Conservation (phyloP, 2,888 invertebrate species). For the Calliphora vomitoria region DNA sequence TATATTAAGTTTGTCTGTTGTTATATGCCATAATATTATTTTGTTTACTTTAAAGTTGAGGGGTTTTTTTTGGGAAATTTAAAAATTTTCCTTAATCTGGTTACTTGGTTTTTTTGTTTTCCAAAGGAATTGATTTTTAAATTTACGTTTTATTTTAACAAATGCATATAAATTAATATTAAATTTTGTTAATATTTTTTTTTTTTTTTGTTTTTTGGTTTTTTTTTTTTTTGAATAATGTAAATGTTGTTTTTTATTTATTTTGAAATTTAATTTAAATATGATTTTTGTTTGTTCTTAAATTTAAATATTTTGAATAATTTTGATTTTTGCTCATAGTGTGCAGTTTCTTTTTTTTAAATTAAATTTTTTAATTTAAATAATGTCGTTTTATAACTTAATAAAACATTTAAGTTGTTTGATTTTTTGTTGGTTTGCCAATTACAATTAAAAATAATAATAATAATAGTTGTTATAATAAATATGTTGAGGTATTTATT, state of each 20-base stretch:
- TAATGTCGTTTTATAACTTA: conserved; percentile 64
- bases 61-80: conserved; percentile 18
- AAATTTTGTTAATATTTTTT: conserved; percentile 47
- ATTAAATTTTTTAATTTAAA: conserved; percentile 57
- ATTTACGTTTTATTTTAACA: conserved; percentile 36
- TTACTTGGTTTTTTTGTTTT: conserved; percentile 42
- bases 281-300: conserved; percentile 64
- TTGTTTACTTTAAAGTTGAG: conserved; percentile 44
- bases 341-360: conserved; percentile 77
- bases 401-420: conserved; percentile 69
- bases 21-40: conserved; percentile 43
- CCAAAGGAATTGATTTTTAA: conserved; percentile 8
- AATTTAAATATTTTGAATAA: conserved; percentile 75
- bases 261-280: conserved; percentile 71
- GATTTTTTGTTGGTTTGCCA: conserved; percentile 54
- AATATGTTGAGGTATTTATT: conserved; percentile 28
- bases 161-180: conserved; percentile 56
- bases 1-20: conserved; percentile 16
- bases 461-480: conserved; percentile 32
- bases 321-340: conserved; percentile 75
- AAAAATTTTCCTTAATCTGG: conserved; percentile 67
- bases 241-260: conserved; percentile 75
- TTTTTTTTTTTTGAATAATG: conserved; percentile 68
- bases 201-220: conserved; percentile 18
- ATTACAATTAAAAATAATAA: conserved; percentile 58